Evolutionary conservation across 1,140 invertebrate genomes (phyloP).

Genomic region (Danaus plexippus): DNA sequence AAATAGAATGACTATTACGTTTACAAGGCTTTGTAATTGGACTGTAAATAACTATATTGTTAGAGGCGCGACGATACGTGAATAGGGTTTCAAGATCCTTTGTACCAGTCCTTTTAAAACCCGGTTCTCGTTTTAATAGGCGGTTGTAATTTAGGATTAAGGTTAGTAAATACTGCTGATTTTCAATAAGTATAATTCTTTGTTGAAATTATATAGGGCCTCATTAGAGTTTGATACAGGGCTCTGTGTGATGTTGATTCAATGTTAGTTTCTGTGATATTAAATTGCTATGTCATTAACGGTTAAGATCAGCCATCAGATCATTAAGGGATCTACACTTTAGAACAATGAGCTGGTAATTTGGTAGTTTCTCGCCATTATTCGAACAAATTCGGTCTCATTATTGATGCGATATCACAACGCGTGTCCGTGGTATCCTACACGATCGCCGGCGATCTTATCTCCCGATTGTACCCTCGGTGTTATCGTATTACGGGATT

Average conservation of each 20-base stretch:
- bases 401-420: slow-evolving; percentile 23
- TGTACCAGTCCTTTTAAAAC: too few species aligned
- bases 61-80: slow-evolving; percentile 3
- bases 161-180: too few species aligned
- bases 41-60: slow-evolving; percentile 2
- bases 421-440: slow-evolving; percentile 25
- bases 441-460: slow-evolving; percentile 24
- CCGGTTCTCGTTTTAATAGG: too few species aligned
- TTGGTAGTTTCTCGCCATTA: slow-evolving; percentile 8
- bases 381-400: slow-evolving; percentile 27
- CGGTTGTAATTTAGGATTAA: too few species aligned
- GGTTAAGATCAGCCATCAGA: not conserved
- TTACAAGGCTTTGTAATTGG: slow-evolving; percentile 15
- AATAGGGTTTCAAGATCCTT: not conserved
- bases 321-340: not conserved
- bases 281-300: not conserved
- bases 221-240: too few species aligned
- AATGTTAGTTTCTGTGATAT: not conserved
- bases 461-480: slow-evolving; percentile 25
- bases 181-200: too few species aligned
- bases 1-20: slow-evolving; percentile 6
- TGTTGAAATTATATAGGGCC: too few species aligned
- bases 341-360: too few species aligned
- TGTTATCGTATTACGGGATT: slow-evolving; percentile 9
- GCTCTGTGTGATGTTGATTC: not conserved